These are phyloP conservation scores for zebrafish (Danio rerio) DNA, from an alignment of 2,113 vertebrate species.

Conservation along the genomic window GRCz12tu NC_133194.1:3808501-3809000, in stretches of 20 bases:
- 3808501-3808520: slow-evolving; percentile 75
- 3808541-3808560: slow-evolving; percentile 79
- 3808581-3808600: slow-evolving; percentile 65
- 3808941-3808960: slow-evolving; percentile 91
- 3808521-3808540: slow-evolving; percentile 74
- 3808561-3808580: slow-evolving; percentile 69
- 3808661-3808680: slow-evolving; percentile 67
- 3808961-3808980: slow-evolving; percentile 85
- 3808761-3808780: slow-evolving; percentile 92
- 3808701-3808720: slow-evolving; percentile 75
- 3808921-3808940: slow-evolving; percentile 91
- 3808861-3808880: slow-evolving; percentile 93
- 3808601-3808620: slow-evolving; percentile 65
- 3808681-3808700: slow-evolving; percentile 73
- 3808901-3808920: slow-evolving; percentile 87
- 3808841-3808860: slow-evolving; percentile 77
- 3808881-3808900: slow-evolving; percentile 89
- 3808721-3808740: slow-evolving; percentile 92
- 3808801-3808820: slow-evolving; percentile 70
- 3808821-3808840: slow-evolving; percentile 67
- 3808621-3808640: slow-evolving; percentile 68
- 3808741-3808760: slow-evolving; percentile 93
- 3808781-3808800: slow-evolving; percentile 79
- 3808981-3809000: slow-evolving; percentile 80
- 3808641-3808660: slow-evolving; percentile 71